phyloP scores from a whole-genome alignment of 1,140 invertebrate species.

The Saccostrea glomerata region DNA sequence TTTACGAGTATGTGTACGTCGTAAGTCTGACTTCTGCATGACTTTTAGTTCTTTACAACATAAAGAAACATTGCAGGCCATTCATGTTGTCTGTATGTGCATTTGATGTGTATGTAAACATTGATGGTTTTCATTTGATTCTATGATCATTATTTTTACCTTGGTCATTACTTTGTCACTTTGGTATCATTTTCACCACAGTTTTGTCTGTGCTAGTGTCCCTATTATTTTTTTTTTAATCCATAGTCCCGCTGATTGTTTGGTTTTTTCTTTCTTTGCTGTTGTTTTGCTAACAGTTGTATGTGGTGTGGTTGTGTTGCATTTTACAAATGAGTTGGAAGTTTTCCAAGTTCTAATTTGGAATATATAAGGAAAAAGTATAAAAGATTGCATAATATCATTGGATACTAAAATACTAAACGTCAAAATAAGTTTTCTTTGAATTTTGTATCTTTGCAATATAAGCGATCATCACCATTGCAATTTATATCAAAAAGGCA shows the following conservation, averaged over 20 bases:
- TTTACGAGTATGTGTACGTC: too few relatives aligned
- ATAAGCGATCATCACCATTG: too few relatives aligned
- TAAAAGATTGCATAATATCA: neutral
- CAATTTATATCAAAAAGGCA: too few relatives aligned
- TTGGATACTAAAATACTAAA: slow-evolving; percentile 15
- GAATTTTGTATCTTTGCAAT: too few relatives aligned
- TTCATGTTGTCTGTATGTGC: slow-evolving; percentile 9
- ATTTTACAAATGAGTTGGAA: slow-evolving; percentile 3
- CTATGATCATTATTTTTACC: neutral
- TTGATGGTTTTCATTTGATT: slow-evolving; percentile 12
- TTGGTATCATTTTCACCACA: neutral
- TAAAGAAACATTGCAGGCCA: neutral
- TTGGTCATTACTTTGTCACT: neutral
- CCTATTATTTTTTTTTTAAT: neutral
- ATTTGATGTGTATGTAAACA: slow-evolving; percentile 24
- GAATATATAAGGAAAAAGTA: neutral
- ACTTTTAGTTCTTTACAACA: neutral
- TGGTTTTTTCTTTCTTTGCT: slow-evolving; percentile 22
- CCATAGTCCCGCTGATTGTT: slow-evolving; percentile 20
- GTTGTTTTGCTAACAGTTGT: slow-evolving; percentile 46
- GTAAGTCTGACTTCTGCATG: neutral
- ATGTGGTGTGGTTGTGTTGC: slow-evolving; percentile 17
- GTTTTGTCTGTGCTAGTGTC: slow-evolving; percentile 11
- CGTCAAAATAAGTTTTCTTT: neutral
- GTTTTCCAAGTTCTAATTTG: neutral